These are phyloP conservation scores for Eulithis prunata DNA, from an alignment of 2,888 invertebrate genomes.

Conservation along the genomic window DNA sequence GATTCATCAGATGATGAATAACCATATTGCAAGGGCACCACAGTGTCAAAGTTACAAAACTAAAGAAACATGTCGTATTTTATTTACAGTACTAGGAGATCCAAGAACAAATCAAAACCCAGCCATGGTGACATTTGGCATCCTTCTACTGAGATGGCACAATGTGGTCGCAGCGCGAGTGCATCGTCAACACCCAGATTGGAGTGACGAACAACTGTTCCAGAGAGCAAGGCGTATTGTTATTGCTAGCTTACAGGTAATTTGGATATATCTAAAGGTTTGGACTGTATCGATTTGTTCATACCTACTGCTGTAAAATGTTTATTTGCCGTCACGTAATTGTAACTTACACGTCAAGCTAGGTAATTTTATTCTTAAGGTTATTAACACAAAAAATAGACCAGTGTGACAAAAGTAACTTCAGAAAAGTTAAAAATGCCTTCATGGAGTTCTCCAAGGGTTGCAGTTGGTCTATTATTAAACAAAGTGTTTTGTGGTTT, in stretches of 20 bases:
- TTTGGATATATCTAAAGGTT: neutral
- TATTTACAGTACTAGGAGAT: slow-evolving; percentile 93
- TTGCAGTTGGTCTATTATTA: slow-evolving; percentile 1
- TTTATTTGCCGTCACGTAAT: too few species aligned
- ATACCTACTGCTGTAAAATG: too few species aligned
- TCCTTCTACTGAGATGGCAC: slow-evolving; percentile 98
- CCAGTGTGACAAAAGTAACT: neutral
- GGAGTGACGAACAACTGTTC: slow-evolving; percentile 97
- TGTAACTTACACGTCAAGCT: too few species aligned
- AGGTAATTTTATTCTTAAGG: too few species aligned
- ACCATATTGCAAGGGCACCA: too few species aligned
- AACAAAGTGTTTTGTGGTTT: slow-evolving; percentile 47
- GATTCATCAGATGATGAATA: too few species aligned
- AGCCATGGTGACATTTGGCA: slow-evolving; percentile 95
- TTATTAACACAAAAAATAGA: neutral
- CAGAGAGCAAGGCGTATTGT: slow-evolving; percentile 95
- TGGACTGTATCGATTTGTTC: too few species aligned
- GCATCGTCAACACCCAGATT: slow-evolving; percentile 90
- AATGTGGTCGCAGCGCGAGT: slow-evolving; percentile 94
- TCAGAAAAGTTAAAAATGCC: neutral
- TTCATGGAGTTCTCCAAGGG: neutral
- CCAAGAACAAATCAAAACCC: slow-evolving; percentile 99
- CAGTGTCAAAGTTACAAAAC: too few species aligned
- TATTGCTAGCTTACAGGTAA: slow-evolving; percentile 95
- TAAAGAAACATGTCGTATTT: neutral